phyloP scores from a whole-genome alignment of 2,888 invertebrate genomes.

The Bimastos eiseni region DNA sequence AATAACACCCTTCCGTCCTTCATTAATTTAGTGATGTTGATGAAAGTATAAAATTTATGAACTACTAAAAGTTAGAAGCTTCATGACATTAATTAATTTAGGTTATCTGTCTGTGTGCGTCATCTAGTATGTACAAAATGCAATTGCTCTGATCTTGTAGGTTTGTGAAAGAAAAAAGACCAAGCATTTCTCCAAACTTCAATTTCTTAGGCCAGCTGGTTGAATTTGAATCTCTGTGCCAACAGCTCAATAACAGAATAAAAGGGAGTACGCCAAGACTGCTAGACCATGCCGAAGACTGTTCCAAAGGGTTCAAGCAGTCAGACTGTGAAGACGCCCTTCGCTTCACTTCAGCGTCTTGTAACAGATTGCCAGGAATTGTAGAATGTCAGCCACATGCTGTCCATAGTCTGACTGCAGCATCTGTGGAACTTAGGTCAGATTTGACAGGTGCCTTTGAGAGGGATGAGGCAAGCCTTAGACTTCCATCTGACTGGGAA shows the following conservation, averaged over 20 bases:
- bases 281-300: background rate
- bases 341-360: background rate
- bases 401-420: background rate
- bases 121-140: background rate
- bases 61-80: background rate
- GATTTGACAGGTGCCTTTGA: background rate
- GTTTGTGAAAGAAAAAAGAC: slow-evolving; percentile 68
- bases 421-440: background rate
- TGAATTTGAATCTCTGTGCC: slow-evolving; percentile 64
- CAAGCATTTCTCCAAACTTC: slow-evolving; percentile 69
- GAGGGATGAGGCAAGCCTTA: background rate
- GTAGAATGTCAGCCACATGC: background rate
- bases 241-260: background rate
- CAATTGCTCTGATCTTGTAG: slow-evolving; percentile 49
- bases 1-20: background rate
- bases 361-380: background rate
- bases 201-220: slow-evolving; percentile 69
- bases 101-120: background rate
- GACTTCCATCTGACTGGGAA: slow-evolving; percentile 13
- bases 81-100: background rate
- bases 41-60: background rate
- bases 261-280: background rate
- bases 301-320: background rate
- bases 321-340: background rate
- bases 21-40: background rate